These are phyloP conservation scores for Pterois miles DNA, from an alignment of 2,797 vertebrate genomes.

Conservation along the genomic window DNA sequence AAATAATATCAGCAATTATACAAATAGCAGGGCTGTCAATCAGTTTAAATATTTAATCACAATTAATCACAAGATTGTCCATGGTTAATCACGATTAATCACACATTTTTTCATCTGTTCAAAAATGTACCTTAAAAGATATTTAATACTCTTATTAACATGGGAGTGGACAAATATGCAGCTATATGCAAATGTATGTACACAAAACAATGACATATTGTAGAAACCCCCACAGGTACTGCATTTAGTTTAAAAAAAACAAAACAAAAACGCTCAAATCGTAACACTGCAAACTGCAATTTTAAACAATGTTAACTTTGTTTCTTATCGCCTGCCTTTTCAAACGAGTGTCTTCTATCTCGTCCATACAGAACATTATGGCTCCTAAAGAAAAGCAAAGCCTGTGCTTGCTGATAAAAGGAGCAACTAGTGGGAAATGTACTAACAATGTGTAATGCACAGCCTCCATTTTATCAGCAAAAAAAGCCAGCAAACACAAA, in stretches of 20 bases:
- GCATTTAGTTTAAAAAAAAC: too few relatives aligned
- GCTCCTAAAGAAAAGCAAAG: constrained; percentile 1
- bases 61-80: too few relatives aligned
- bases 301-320: too few relatives aligned
- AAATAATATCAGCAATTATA: neutral
- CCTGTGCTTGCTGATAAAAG: neutral
- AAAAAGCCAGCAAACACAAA: neutral
- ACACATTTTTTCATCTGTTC: too few relatives aligned
- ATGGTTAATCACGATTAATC: too few relatives aligned
- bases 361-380: neutral
- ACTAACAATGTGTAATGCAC: neutral
- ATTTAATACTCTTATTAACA: too few relatives aligned
- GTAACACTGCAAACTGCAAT: fast-evolving
- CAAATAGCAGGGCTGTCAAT: neutral
- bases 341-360: neutral
- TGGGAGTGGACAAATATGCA: too few relatives aligned
- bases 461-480: neutral
- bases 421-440: neutral
- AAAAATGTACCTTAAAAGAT: too few relatives aligned
- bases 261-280: too few relatives aligned
- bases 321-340: neutral
- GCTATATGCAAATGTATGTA: too few relatives aligned
- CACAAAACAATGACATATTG: too few relatives aligned
- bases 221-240: too few relatives aligned
- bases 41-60: neutral